phyloP scores from a whole-genome alignment of 2,797 vertebrate genomes.

The Halcyon badia region DNA sequence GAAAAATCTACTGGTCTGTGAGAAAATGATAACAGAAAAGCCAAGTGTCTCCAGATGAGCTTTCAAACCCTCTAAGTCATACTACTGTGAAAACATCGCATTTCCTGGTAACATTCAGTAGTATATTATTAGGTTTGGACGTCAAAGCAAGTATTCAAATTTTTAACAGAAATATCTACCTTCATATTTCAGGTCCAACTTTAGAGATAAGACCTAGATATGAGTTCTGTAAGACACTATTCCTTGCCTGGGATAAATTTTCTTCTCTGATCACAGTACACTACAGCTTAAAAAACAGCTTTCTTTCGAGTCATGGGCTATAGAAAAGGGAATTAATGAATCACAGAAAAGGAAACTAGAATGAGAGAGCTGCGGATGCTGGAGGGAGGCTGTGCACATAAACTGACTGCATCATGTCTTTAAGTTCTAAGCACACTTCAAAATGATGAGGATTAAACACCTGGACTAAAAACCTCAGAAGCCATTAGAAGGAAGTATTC shows the following conservation, averaged over 20 bases:
- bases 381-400: not conserved
- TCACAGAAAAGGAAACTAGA: not conserved
- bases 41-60: not conserved
- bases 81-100: not conserved
- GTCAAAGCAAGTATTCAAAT: not conserved
- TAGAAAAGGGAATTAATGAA: not conserved
- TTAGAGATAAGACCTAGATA: not conserved
- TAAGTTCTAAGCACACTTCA: not conserved
- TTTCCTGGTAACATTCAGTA: not conserved
- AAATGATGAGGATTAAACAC: not conserved
- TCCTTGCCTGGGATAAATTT: not conserved
- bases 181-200: not conserved
- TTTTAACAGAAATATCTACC: not conserved
- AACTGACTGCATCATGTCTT: not conserved
- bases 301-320: not conserved
- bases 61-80: not conserved
- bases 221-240: not conserved
- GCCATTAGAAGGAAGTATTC: not conserved
- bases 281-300: not conserved
- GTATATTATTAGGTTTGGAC: not conserved
- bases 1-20: not conserved
- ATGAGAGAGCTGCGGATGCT: rapidly evolving
- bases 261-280: not conserved
- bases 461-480: not conserved
- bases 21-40: not conserved